Evolutionary conservation across 2,113 vertebrate species (phyloP).

Genomic region (Apteryx mantelli): DNA sequence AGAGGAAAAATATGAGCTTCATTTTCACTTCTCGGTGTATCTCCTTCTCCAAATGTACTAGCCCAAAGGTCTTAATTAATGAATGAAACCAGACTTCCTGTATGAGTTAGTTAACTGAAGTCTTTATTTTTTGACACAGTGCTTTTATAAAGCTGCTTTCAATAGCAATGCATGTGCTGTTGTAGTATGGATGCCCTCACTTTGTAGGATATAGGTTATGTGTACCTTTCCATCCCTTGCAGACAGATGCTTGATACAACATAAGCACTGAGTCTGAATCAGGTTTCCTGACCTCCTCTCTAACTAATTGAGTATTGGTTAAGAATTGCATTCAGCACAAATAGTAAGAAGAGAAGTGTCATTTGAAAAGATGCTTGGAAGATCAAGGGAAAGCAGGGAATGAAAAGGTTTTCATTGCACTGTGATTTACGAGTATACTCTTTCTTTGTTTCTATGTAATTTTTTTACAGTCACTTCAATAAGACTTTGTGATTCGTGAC

Average conservation of each 20-base stretch:
- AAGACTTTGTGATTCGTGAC: constrained; percentile 52
- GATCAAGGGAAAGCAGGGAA: not conserved
- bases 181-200: fast-evolving
- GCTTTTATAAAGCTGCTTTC: not conserved
- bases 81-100: constrained; percentile 44
- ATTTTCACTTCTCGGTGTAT: not conserved
- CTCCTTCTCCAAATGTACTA: constrained; percentile 5
- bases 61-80: constrained; percentile 39
- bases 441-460: not conserved
- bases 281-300: not conserved
- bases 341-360: not conserved
- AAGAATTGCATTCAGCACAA: not conserved
- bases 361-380: constrained; percentile 21
- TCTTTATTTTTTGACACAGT: not conserved
- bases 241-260: not conserved
- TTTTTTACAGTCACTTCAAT: constrained; percentile 19
- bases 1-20: not conserved
- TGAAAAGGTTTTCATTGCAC: not conserved
- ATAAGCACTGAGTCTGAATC: not conserved
- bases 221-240: not conserved
- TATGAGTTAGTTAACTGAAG: not conserved
- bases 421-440: not conserved
- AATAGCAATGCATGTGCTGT: not conserved
- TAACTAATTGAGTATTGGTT: not conserved
- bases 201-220: not conserved